A percentile compares a stretch with the other conserved stretches of the same genome.
phyloP scores from a whole-genome alignment of 1,140 invertebrate genomes.

The Zaprionus nigranus region DNA sequence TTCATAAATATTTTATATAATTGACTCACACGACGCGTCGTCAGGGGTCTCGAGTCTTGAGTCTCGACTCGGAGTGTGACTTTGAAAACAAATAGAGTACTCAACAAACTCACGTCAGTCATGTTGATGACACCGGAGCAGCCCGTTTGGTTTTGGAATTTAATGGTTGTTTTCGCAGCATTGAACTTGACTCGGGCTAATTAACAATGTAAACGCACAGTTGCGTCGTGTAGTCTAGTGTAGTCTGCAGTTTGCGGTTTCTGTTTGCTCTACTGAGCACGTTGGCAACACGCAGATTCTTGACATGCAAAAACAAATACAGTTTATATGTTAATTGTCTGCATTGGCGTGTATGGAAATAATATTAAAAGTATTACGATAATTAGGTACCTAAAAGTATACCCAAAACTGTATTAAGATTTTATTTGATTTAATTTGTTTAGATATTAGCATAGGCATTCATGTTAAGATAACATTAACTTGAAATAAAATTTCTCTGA shows the following conservation, averaged over 20 bases:
- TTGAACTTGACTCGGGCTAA: constrained; percentile 72
- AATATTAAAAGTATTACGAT: background rate
- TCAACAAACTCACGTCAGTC: no score
- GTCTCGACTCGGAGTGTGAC: no score
- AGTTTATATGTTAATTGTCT: background rate
- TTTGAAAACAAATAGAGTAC: no score
- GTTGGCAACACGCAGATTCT: constrained; percentile 16
- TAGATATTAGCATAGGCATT: background rate
- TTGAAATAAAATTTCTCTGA: background rate
- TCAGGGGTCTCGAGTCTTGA: no score
- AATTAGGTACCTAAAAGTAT: background rate
- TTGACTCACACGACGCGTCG: no score
- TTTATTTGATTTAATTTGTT: background rate
- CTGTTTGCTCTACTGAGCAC: constrained; percentile 56
- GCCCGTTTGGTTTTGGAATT: no score
- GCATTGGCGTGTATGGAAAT: background rate
- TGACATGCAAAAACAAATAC: background rate
- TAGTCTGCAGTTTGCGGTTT: constrained; percentile 19
- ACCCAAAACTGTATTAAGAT: background rate
- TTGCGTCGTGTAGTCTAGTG: constrained; percentile 26
- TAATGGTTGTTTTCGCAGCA: no score
- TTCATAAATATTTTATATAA: no score
- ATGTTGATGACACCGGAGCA: no score
- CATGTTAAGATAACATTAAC: background rate
- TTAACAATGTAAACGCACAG: constrained; percentile 50